Evolutionary conservation across 2,797 vertebrate species (phyloP).

Genomic region (Neopelma chrysocephalum): DNA sequence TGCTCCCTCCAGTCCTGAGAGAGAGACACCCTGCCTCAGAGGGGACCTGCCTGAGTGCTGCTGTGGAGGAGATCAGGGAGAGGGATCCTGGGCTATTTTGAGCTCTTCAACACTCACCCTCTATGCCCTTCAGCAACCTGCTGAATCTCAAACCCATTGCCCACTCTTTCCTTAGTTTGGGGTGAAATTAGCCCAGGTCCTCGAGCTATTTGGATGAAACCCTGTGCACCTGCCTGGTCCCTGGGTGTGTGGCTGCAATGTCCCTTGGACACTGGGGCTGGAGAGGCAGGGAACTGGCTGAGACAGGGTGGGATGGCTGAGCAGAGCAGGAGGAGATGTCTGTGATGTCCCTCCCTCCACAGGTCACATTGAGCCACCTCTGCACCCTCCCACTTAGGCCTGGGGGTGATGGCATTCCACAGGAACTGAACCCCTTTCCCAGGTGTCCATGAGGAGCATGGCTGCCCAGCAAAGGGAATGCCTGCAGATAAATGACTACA

Average conservation of each 20-base stretch:
- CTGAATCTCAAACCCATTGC: neutral
- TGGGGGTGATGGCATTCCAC: accelerated
- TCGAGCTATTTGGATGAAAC: accelerated
- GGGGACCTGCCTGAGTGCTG: too few relatives aligned
- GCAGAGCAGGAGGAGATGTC: accelerated
- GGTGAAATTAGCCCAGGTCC: neutral
- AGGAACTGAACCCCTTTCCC: neutral
- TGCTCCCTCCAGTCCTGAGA: neutral
- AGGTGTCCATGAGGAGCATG: neutral
- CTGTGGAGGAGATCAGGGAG: neutral
- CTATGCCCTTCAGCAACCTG: neutral
- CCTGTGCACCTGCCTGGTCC: neutral
- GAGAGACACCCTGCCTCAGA: neutral
- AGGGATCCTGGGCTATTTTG: neutral
- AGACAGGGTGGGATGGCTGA: accelerated
- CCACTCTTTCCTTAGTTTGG: neutral
- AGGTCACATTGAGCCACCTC: accelerated
- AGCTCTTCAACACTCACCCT: neutral
- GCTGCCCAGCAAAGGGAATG: neutral
- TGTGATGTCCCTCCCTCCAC: accelerated
- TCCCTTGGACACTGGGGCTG: accelerated
- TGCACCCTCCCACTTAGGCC: accelerated
- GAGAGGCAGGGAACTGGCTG: accelerated
- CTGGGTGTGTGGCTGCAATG: accelerated
- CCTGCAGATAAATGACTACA: slow-evolving; percentile 47